Percentiles rank a stretch among this genome's conserved stretches.
Evolutionary conservation across 2,113 vertebrate species (phyloP).

Genomic region (Penelope pileata): DNA sequence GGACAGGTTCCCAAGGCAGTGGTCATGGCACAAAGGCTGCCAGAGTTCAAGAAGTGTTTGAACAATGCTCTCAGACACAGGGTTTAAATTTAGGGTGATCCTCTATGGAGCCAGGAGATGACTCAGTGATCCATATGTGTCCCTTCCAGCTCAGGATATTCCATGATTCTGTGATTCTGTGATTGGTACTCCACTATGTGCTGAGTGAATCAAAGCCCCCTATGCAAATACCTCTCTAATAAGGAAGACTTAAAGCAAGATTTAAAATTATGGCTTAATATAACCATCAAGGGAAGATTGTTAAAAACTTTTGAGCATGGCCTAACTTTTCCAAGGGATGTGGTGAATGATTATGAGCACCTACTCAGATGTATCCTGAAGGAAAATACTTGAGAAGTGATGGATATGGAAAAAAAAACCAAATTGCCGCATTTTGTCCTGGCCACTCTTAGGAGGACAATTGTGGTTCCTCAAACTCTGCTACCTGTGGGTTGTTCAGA

Average conservation of each 20-base stretch:
- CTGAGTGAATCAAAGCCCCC: not conserved
- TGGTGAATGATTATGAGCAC: not conserved
- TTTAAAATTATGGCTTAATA: not conserved
- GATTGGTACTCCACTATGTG: not conserved
- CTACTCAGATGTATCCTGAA: not conserved
- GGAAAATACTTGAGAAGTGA: not conserved
- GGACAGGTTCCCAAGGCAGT: not conserved
- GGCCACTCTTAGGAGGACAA: not conserved
- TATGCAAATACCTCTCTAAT: not conserved
- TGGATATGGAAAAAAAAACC: not conserved
- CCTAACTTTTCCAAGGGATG: not conserved
- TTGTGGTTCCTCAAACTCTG: not conserved
- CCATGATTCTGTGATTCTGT: not conserved
- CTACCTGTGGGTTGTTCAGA: not conserved
- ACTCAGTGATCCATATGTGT: not conserved
- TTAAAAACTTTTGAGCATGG: not conserved
- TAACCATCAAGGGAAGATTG: accelerated
- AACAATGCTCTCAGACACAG: not conserved
- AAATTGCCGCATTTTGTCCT: not conserved
- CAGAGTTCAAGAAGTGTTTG: too few species aligned
- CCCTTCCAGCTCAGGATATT: not conserved
- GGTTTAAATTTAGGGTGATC: not conserved
- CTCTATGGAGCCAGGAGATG: not conserved
- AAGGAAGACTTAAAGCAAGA: not conserved
- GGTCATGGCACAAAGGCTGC: not conserved